phyloP scores from a whole-genome alignment of 1,140 invertebrate genomes.

The Epicauta chinensis region DNA sequence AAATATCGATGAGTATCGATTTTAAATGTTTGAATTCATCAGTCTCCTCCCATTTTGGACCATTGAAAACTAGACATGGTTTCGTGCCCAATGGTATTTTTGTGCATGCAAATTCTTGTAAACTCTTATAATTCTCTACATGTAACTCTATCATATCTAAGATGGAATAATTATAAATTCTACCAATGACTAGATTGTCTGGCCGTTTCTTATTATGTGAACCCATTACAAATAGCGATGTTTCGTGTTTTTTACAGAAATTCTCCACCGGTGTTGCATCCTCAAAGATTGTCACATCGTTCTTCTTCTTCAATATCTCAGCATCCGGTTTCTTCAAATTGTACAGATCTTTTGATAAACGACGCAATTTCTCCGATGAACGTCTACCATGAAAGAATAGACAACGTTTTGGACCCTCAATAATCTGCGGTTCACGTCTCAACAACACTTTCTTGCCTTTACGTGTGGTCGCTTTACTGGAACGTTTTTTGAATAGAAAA shows the following conservation, averaged over 20 bases:
- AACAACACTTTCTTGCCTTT: conserved; percentile 80
- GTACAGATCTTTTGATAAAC: conserved; percentile 83
- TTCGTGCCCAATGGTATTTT: conserved; percentile 63
- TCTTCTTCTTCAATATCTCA: conserved; percentile 69
- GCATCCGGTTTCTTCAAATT: conserved; percentile 81
- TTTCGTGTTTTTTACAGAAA: conserved; percentile 79
- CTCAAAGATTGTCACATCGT: conserved; percentile 83
- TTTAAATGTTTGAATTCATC: conserved; percentile 77
- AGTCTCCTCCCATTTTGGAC: conserved; percentile 82
- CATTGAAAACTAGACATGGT: conserved; percentile 89
- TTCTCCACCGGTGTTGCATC: conserved; percentile 75
- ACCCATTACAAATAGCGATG: conserved; percentile 83
- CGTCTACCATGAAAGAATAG: conserved; percentile 83
- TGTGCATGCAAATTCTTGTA: conserved; percentile 33
- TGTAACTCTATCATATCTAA: conserved; percentile 97
- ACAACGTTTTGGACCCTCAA: conserved; percentile 82
- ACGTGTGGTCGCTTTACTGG: conserved; percentile 81
- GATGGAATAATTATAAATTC: conserved; percentile 84
- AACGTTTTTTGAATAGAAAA: conserved; percentile 2
- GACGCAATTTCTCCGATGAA: conserved; percentile 66
- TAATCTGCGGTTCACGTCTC: conserved; percentile 76
- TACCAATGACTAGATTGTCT: conserved; percentile 83
- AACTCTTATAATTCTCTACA: conserved; percentile 66
- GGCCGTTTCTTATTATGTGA: conserved; percentile 93
- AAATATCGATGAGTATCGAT: conserved; percentile 89